Base-by-base conservation (phyloP, 2,113 vertebrate species). In the Archilochus colubris region DNA sequence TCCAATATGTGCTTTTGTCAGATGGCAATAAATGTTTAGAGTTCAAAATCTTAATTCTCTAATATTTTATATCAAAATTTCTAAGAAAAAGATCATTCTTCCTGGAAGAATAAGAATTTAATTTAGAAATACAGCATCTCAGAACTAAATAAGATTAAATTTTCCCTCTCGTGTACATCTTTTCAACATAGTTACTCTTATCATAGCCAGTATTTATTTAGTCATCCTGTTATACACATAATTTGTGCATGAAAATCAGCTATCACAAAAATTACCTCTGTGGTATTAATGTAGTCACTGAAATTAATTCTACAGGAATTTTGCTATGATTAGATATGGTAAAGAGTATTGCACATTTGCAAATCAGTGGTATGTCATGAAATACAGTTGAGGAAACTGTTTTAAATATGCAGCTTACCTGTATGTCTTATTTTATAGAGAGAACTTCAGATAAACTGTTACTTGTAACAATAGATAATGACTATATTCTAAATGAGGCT, bases 271-370 rank as follows among this genome's bases (percentile, higher is more conserved):
- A 61, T 73, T 23, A 31, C 50, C 27, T 82, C 84, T 48, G 27
- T 54, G 87, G 23, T 67, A 20, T 95, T 95, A 70, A 55, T 9
- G 18, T 69, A 92, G 64, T 85, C 23, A 74, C 9, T 75, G 16
- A 91, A 86, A 44, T 77, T 54, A 90, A 66, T 91, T 95, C 67
- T 93, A 57, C 1, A 23, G 79, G 38, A 93, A 77, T 83, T 73
- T 91, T 31, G 4, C 33, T 51, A 4, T 67, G 48, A 40, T 21
- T 58, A 36, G 30, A 14, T 38, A 10, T 4, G 15, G 9, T 38
- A 51, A 53, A 6, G 15, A 58, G 30, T 25, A 33, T 69, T 69
- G 20, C 31, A 36, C 7, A 53, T 24, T 78, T 77, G 51, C 5
- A 43, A 3, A 14, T 79, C 48, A 36, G 46, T 53, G 40, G 8